These are phyloP conservation scores for Cynopterus sphinx DNA, from an alignment of 2,797 vertebrate genomes.

Conservation along the genomic window DNA sequence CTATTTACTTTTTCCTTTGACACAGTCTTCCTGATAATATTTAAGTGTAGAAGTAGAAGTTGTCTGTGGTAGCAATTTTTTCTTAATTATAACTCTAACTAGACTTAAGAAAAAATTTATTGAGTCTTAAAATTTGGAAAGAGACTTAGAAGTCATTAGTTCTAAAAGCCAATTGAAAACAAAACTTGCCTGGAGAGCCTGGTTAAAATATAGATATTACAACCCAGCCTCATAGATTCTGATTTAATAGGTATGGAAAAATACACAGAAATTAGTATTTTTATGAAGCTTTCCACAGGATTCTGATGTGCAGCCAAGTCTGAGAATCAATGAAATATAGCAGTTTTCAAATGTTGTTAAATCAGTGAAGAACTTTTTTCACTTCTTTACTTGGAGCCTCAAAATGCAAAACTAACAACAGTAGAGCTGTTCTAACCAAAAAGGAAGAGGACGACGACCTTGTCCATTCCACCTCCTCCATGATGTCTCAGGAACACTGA, in stretches of 20 bases:
- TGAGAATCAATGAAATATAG: conserved; percentile 52
- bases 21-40: background rate
- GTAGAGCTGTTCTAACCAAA: background rate
- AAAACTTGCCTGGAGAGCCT: conserved; percentile 46
- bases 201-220: conserved; percentile 63
- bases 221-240: conserved; percentile 8
- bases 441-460: background rate
- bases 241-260: conserved; percentile 65
- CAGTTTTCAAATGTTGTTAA: conserved; percentile 49
- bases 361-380: background rate
- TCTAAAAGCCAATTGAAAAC: conserved; percentile 48
- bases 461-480: background rate
- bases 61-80: background rate
- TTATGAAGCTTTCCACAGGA: conserved; percentile 36
- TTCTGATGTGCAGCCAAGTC: conserved; percentile 51
- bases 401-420: background rate
- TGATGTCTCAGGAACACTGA: background rate
- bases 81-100: conserved; percentile 37
- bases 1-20: background rate
- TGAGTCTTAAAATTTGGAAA: conserved; percentile 51
- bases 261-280: conserved; percentile 69
- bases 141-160: conserved; percentile 49
- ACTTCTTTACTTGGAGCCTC: background rate
- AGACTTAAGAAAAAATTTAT: conserved; percentile 62
- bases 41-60: background rate